Conservation (phyloP, 2,888 invertebrate genomes). For the Rhimphoctona megacephalus region DNA sequence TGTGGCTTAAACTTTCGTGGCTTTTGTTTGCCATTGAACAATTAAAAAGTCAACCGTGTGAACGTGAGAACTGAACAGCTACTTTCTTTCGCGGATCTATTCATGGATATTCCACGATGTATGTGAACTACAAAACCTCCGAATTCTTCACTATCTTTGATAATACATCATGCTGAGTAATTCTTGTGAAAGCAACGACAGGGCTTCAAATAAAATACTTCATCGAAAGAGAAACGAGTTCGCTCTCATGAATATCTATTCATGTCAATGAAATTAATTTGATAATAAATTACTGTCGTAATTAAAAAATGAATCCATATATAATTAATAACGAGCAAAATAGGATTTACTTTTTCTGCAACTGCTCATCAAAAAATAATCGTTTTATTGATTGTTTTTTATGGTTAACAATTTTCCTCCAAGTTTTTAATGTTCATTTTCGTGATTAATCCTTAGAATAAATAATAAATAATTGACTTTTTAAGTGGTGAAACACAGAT, state of each 20-base stretch:
- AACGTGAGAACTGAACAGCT: slow-evolving; percentile 2
- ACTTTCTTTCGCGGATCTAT: slow-evolving; percentile 31
- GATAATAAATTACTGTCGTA: background rate
- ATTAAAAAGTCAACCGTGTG: slow-evolving; percentile 24
- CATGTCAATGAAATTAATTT: background rate
- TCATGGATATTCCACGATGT: slow-evolving; percentile 24
- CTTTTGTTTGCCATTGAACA: slow-evolving; percentile 26
- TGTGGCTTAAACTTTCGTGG: slow-evolving; percentile 19
- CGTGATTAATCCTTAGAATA: background rate
- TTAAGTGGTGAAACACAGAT: background rate
- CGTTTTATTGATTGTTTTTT: background rate
- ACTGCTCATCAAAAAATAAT: background rate
- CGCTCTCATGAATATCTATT: background rate
- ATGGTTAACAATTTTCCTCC: background rate
- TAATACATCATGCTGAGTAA: slow-evolving; percentile 2
- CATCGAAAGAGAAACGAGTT: slow-evolving; percentile 7
- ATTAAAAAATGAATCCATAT: background rate
- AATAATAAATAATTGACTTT: background rate
- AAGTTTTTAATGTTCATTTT: background rate
- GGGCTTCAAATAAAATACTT: background rate
- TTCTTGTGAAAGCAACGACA: slow-evolving; percentile 18
- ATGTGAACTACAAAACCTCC: background rate
- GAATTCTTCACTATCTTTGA: slow-evolving; percentile 23
- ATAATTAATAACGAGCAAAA: background rate
- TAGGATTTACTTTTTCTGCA: background rate